Percentiles rank a stretch among this genome's conserved stretches.
Evolutionary conservation across 2,113 vertebrate genomes (phyloP).

Genomic region (Talpa occidentalis): DNA sequence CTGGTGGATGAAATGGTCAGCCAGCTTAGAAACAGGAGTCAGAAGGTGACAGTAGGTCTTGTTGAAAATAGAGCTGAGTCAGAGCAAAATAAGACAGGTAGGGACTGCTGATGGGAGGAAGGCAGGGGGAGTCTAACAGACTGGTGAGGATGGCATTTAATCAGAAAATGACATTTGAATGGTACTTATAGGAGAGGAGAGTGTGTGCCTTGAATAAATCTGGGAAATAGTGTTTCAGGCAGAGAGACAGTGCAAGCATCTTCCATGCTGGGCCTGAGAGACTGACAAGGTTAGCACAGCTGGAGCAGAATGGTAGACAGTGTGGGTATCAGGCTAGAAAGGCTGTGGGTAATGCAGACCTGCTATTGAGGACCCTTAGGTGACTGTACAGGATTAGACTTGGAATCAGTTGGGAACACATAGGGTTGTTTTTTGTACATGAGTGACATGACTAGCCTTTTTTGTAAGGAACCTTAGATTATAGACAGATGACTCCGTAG

Average conservation of each 20-base stretch:
- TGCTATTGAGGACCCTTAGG: too few relatives aligned
- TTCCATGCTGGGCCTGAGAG: neutral
- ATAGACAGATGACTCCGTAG: accelerated
- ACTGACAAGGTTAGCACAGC: neutral
- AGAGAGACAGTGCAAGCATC: neutral
- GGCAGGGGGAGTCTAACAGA: neutral
- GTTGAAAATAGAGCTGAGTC: neutral
- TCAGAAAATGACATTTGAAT: neutral
- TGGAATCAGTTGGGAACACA: neutral
- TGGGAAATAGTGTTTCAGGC: neutral
- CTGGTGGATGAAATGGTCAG: neutral
- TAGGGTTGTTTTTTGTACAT: neutral
- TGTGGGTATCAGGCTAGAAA: neutral
- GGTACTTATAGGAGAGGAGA: too few relatives aligned
- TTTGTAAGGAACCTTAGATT: neutral
- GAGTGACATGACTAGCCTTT: accelerated
- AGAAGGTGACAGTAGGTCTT: neutral
- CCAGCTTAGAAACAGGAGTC: neutral
- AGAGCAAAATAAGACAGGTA: neutral
- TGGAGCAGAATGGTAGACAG: neutral
- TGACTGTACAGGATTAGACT: neutral
- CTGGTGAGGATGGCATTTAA: accelerated
- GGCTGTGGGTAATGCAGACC: accelerated
- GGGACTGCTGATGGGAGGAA: neutral
- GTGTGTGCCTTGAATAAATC: accelerated